Evolutionary conservation across 2,113 vertebrate genomes (phyloP).

Genomic region (Argyrosomus japonicus): DNA sequence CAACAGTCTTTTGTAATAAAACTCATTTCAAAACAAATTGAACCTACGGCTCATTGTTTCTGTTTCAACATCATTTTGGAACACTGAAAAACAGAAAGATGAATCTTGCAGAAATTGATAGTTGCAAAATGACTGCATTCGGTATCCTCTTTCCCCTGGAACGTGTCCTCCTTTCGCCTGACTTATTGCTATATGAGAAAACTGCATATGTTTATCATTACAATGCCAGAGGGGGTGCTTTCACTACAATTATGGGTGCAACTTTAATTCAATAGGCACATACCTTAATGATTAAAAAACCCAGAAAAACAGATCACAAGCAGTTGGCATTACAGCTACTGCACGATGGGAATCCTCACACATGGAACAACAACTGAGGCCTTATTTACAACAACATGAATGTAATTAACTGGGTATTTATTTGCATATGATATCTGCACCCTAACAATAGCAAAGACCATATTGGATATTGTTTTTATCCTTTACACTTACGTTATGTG

Average conservation of each 20-base stretch:
- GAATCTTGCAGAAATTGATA: background rate
- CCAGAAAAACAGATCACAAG: constrained; percentile 11
- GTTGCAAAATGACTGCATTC: constrained; percentile 16
- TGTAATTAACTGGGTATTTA: background rate
- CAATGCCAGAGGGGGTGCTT: background rate
- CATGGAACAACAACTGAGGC: constrained; percentile 38
- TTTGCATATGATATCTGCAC: background rate
- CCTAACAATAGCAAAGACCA: background rate
- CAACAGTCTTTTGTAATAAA: background rate
- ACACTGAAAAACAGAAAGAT: constrained; percentile 2
- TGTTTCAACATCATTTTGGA: constrained; percentile 19
- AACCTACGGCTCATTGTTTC: constrained; percentile 3
- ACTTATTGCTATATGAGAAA: constrained; percentile 23
- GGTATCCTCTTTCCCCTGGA: constrained; percentile 2
- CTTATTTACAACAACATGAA: constrained; percentile 19
- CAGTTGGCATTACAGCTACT: constrained; percentile 14
- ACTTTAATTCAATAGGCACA: constrained; percentile 7
- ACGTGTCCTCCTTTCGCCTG: background rate
- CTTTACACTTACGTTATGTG: background rate
- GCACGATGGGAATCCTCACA: constrained; percentile 40
- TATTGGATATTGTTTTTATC: background rate
- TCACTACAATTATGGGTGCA: constrained; percentile 1
- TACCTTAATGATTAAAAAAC: constrained; percentile 7
- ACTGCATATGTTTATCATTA: constrained; percentile 13
- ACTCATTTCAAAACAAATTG: background rate